Evolutionary conservation across 2,888 invertebrate species (phyloP).

Genomic region (Operophtera brumata): DNA sequence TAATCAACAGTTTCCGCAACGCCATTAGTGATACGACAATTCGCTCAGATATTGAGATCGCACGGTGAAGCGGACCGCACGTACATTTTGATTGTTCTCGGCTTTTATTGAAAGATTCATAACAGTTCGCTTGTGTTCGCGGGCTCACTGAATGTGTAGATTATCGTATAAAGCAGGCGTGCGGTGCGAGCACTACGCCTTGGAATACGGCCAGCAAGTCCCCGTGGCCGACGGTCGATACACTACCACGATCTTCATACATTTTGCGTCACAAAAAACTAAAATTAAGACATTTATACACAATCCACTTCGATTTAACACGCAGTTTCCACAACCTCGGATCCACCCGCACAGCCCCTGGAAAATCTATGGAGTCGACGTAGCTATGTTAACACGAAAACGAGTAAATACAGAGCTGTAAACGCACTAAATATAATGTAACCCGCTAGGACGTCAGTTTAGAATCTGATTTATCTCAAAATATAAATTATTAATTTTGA

Average conservation of each 20-base stretch:
- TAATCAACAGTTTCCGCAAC: slow-evolving; percentile 54
- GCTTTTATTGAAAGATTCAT: slow-evolving; percentile 55
- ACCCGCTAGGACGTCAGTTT: slow-evolving; percentile 22
- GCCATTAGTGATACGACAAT: slow-evolving; percentile 64
- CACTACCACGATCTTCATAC: slow-evolving; percentile 34
- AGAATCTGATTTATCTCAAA: slow-evolving; percentile 28
- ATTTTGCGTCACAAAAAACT: slow-evolving; percentile 21
- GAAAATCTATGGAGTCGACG: slow-evolving; percentile 52
- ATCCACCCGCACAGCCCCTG: slow-evolving; percentile 50
- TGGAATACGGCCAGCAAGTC: slow-evolving; percentile 54
- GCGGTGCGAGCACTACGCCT: slow-evolving; percentile 32
- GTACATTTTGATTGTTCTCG: slow-evolving; percentile 49
- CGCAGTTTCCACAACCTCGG: slow-evolving; percentile 21
- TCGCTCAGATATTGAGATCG: slow-evolving; percentile 50
- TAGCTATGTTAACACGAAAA: slow-evolving; percentile 20
- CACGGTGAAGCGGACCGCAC: slow-evolving; percentile 39
- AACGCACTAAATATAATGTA: slow-evolving; percentile 3
- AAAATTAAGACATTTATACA: slow-evolving; percentile 15
- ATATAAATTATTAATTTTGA: slow-evolving; percentile 40
- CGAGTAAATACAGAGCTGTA: not conserved
- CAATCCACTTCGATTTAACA: slow-evolving; percentile 21
- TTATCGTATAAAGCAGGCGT: slow-evolving; percentile 50
- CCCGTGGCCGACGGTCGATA: slow-evolving; percentile 52
- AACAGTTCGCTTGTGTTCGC: slow-evolving; percentile 50
- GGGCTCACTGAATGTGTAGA: slow-evolving; percentile 32